Base-by-base conservation (phyloP, 1,140 invertebrate species). In the Neuroterus valhalla region DNA sequence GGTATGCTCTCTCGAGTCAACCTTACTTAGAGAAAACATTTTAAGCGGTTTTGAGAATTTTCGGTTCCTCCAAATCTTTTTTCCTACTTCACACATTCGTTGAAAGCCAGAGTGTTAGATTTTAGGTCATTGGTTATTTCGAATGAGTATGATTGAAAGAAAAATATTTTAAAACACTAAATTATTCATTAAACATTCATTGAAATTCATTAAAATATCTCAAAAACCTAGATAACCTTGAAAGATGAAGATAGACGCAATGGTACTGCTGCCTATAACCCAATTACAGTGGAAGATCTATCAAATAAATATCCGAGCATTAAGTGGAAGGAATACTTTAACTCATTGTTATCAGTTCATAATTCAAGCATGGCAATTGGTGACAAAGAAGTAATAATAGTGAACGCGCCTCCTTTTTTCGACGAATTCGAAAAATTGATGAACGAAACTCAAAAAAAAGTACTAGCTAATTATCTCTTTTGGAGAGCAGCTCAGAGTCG, bases 221-320 rank as follows among this genome's bases (percentile, higher is more conserved):
- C 43, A 10, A 45, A 15, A 71, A 77, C 46, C 15, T 80, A 97
- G 96, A 97, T 97, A 77, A 97, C 96, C 0, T 89, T 97, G 80
- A 96, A 97, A 2, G 92, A 93, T 72, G 97, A 99, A 87, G 95
- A 98, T 88, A 92, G 97, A 66, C 92, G 97, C 72, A 98, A 99
- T 87, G 96, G 96, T 2, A 95, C 96, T 3, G 94, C 95, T 74
- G 90, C 98, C 2, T 98, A 98, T 89, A 98, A 99, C 84, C 95
- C 96, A 15, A 97, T 97, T 93, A 95, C 94, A 0, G 90, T 98
- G 2, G 85, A 86, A 3, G 92, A 98, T 72, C 85, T 99, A 10
- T 93, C 95, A 79, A 80, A 91, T 23, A 93, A 93, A 67, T 96
- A 94, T 84, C 94, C 94, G 3, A 93, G 93, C 81, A 93, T 97